Evolutionary conservation across 35 echinoderm and acorn worm genomes (phyloP).

Genomic region (Apostichopus parvimensis): DNA sequence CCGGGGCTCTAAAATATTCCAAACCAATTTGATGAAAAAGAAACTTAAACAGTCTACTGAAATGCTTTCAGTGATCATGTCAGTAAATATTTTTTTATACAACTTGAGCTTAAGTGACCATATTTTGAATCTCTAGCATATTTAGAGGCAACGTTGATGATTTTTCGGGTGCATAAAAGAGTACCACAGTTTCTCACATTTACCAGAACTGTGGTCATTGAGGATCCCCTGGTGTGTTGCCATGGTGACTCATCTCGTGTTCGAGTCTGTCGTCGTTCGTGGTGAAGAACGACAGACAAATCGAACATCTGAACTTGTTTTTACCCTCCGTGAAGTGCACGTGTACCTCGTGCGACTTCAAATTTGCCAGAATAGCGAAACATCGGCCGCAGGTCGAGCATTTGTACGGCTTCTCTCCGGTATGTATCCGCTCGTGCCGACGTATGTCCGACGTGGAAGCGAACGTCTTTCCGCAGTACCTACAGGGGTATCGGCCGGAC

Average conservation of each 20-base stretch:
- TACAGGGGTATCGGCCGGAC: conserved; percentile 14
- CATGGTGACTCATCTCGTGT: conserved; percentile 13
- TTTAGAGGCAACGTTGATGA: too few relatives aligned
- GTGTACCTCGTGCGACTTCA: conserved; percentile 17
- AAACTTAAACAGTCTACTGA: too few relatives aligned
- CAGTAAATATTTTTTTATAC: too few relatives aligned
- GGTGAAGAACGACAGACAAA: not conserved
- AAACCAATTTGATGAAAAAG: too few relatives aligned
- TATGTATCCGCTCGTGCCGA: conserved; percentile 13
- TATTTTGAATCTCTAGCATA: too few relatives aligned
- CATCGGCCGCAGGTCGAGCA: conserved; percentile 11
- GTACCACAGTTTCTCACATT: too few relatives aligned
- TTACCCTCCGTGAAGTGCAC: conserved; percentile 19
- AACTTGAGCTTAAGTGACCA: too few relatives aligned
- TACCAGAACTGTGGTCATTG: not conserved
- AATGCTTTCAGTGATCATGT: too few relatives aligned
- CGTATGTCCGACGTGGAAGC: conserved; percentile 26
- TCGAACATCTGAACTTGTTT: not conserved
- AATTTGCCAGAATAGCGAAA: conserved; percentile 7
- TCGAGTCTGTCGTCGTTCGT: not conserved
- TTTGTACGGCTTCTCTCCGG: conserved; percentile 28
- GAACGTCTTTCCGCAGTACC: conserved; percentile 20
- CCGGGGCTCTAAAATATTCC: too few relatives aligned
- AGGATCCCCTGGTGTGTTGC: not conserved
- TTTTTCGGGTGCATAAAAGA: too few relatives aligned